A percentile compares a stretch with the other conserved stretches of the same genome.
These are phyloP conservation scores for Ditylenchus weischeri DNA, from an alignment of 2,888 invertebrate genomes.

Conservation along the genomic window DNA sequence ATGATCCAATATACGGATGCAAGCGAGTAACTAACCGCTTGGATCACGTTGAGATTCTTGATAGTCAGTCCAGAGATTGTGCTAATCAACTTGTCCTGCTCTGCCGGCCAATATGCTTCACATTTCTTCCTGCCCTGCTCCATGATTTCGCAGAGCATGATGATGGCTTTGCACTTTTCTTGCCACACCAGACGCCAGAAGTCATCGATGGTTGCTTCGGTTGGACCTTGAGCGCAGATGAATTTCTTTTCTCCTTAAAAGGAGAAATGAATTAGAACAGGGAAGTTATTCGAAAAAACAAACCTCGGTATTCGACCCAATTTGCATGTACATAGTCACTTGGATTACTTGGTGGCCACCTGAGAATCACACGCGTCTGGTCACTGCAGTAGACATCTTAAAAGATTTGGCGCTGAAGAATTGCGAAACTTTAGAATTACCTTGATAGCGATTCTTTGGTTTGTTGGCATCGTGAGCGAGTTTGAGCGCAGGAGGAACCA, in stretches of 20 bases:
- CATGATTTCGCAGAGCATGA: slow-evolving; percentile 47
- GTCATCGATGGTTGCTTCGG: slow-evolving; percentile 43
- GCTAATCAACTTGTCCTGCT: slow-evolving; percentile 19
- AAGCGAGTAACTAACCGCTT: no score
- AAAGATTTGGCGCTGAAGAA: neutral
- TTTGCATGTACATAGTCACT: slow-evolving; percentile 51
- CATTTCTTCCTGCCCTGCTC: slow-evolving; percentile 48
- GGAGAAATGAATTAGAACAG: no score
- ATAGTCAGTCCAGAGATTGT: slow-evolving; percentile 27
- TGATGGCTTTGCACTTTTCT: slow-evolving; percentile 41
- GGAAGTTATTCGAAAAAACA: neutral
- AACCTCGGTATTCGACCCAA: slow-evolving; percentile 29
- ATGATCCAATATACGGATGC: no score
- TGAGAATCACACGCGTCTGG: slow-evolving; percentile 21
- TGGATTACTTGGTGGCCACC: slow-evolving; percentile 10
- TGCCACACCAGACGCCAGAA: slow-evolving; percentile 49
- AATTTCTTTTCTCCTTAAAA: slow-evolving; percentile 9
- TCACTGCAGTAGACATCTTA: slow-evolving; percentile 26
- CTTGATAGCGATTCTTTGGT: slow-evolving; percentile 29
- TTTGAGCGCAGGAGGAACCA: slow-evolving; percentile 16
- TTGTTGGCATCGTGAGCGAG: slow-evolving; percentile 27
- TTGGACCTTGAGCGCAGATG: slow-evolving; percentile 35
- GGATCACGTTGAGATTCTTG: slow-evolving; percentile 17
- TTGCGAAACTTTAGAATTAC: neutral
- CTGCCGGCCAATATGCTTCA: slow-evolving; percentile 47